phyloP scores from a whole-genome alignment of 2,888 invertebrate genomes.

The Venustoraphidia nigricollis region DNA sequence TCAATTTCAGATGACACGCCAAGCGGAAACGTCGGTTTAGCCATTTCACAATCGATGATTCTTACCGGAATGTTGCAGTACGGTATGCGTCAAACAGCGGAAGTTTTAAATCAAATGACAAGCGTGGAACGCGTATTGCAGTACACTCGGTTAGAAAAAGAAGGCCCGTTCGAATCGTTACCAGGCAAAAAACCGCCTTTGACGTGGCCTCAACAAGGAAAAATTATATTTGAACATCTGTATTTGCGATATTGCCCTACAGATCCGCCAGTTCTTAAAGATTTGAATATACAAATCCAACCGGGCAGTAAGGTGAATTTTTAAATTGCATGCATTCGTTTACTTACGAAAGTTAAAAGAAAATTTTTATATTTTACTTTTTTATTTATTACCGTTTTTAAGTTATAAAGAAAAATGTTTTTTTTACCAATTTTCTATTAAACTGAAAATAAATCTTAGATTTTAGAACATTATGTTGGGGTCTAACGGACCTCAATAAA shows the following conservation, averaged over 20 bases:
- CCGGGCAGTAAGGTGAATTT: constrained; percentile 45
- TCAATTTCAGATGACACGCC: constrained; percentile 31
- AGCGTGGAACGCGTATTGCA: constrained; percentile 70
- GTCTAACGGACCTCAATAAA: too few relatives aligned
- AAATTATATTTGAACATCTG: constrained; percentile 41
- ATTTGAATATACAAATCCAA: constrained; percentile 44
- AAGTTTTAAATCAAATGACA: constrained; percentile 62
- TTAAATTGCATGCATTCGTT: background rate
- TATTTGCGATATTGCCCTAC: constrained; percentile 45
- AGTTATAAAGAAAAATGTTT: too few relatives aligned
- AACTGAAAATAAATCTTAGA: too few relatives aligned
- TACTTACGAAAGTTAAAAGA: too few relatives aligned
- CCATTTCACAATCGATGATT: constrained; percentile 54
- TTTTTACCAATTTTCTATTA: too few relatives aligned
- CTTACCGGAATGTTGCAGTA: constrained; percentile 69
- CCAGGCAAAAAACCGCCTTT: constrained; percentile 33
- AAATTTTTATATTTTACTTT: too few relatives aligned
- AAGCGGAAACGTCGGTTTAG: constrained; percentile 55
- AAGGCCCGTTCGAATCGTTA: constrained; percentile 45
- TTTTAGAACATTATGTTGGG: too few relatives aligned
- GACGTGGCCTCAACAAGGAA: constrained; percentile 46
- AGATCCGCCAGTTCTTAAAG: constrained; percentile 50
- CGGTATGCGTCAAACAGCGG: constrained; percentile 65
- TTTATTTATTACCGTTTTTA: too few relatives aligned
- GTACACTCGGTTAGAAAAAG: constrained; percentile 57